These are phyloP conservation scores for Nannobrachium achirus DNA, from an alignment of 2,113 vertebrate genomes.

Conservation along the genomic window DNA sequence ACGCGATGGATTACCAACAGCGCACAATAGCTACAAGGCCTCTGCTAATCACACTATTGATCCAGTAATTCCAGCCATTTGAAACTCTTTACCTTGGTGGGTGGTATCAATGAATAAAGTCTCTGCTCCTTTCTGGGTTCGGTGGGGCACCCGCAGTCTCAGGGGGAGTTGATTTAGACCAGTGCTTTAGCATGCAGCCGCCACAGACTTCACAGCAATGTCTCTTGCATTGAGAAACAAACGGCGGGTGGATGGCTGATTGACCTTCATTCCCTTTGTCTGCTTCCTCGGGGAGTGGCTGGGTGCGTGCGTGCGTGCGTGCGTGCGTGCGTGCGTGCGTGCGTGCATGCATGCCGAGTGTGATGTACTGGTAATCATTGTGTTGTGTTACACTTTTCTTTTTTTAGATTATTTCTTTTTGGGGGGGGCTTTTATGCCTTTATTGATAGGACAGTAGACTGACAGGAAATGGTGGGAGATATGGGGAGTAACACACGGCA, in stretches of 20 bases:
- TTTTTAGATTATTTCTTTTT: too few relatives aligned
- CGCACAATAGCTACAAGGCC: conserved; percentile 79
- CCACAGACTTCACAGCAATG: conserved; percentile 55
- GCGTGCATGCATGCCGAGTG: too few relatives aligned
- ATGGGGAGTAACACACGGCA: too few relatives aligned
- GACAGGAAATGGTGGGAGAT: too few relatives aligned
- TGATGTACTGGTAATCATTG: too few relatives aligned
- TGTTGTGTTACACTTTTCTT: too few relatives aligned
- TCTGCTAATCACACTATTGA: conserved; percentile 84
- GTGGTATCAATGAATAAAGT: conserved; percentile 78
- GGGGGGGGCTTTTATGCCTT: too few relatives aligned
- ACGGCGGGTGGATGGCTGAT: conserved; percentile 59
- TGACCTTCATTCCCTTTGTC: conserved; percentile 52
- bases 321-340: too few relatives aligned
- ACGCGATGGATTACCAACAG: conserved; percentile 77
- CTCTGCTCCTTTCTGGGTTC: conserved; percentile 54
- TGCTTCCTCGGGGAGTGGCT: conserved; percentile 39
- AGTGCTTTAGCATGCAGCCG: conserved; percentile 67
- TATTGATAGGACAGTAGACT: too few relatives aligned
- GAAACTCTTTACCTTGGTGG: conserved; percentile 78
- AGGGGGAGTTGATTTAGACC: conserved; percentile 66
- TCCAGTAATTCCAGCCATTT: conserved; percentile 79
- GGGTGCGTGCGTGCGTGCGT: not conserved
- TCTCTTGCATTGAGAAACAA: conserved; percentile 57
- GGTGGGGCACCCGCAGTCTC: conserved; percentile 61